Evolutionary conservation across 2,797 vertebrate genomes (phyloP), one percentile per base, ranked within the genome.

Genomic region (Scleropages formosus): DNA sequence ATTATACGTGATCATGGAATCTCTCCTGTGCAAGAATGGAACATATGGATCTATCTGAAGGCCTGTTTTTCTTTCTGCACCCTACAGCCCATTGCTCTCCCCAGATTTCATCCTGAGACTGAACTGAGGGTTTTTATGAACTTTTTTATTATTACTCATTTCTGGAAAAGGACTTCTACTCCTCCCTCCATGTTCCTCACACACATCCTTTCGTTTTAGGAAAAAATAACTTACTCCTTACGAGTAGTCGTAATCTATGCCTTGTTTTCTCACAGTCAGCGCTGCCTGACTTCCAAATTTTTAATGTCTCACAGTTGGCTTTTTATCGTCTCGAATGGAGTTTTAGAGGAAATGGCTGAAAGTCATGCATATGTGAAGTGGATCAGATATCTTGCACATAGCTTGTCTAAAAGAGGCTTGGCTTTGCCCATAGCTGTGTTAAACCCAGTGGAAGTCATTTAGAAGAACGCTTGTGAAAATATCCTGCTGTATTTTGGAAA

Each of bases 391-490:
- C 79, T 79, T 77, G 82, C 77, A 59, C 75, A 78, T 78, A 80
- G 63, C 67, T 78, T 72, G 64, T 78, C 78, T 80, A 79, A 39
- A 81, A 79, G 75, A 85, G 46, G 18, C 63, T 78, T 83, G 85
- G 84, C 83, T 72, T 64, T 9, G 39, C 49, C 20, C 56, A 44
- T 73, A 78, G 68, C 82, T 79, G 79, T 79, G 76, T 75, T 75
- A 68, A 64, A 75, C 76, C 76, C 80, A 79, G 76, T 80, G 84
- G 80, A 87, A 87, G 77, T 83, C 27, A 79, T 86, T 89, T 87
- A 82, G 81, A 78, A 80, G 76, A 77, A 75, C 77, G 78, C 78
- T 80, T 84, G 79, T 75, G 77, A 87, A 80, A 84, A 81, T 78
- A 84, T 86, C 81, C 72, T 65, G 79, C 78, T 72, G 82, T 78